Conservation (phyloP, 2,888 invertebrate species). For the Acanthoscelides obtectus region DNA sequence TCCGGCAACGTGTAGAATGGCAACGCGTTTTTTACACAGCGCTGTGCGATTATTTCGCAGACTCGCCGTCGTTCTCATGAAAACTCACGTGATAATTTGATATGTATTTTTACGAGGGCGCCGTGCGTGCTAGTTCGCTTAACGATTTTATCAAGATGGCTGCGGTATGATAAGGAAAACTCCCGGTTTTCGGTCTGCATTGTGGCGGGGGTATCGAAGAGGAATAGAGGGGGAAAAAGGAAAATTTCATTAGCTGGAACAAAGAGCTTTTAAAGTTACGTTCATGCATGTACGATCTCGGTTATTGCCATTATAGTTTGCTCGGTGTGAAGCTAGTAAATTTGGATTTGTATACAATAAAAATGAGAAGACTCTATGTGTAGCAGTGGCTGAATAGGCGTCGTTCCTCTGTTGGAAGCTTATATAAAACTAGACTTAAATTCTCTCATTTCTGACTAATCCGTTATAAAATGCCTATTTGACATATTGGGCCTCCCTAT, state of each 20-base stretch:
- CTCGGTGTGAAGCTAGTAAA: no score
- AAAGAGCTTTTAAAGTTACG: neutral
- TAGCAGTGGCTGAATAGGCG: no score
- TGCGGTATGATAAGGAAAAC: neutral
- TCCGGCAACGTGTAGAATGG: neutral
- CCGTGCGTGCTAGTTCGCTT: constrained; percentile 22
- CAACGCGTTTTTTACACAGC: neutral
- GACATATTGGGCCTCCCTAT: no score
- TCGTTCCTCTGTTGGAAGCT: no score
- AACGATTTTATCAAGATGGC: constrained; percentile 4
- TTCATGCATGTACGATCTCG: neutral
- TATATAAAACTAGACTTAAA: no score
- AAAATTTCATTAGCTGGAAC: neutral
- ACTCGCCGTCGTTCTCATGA: constrained; percentile 17
- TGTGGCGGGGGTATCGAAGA: neutral
- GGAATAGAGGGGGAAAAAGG: neutral
- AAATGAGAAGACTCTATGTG: no score
- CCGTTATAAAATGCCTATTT: no score
- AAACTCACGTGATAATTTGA: constrained; percentile 27
- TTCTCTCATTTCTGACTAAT: no score
- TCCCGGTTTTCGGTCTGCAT: neutral
- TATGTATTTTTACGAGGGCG: constrained; percentile 26
- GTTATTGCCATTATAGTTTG: neutral
- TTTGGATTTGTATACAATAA: no score
- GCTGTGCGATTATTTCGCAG: neutral